Percentiles rank a stretch among this genome's conserved stretches.
Conservation (phyloP, 1,140 invertebrate species). For the Harlomillsia oculata region DNA sequence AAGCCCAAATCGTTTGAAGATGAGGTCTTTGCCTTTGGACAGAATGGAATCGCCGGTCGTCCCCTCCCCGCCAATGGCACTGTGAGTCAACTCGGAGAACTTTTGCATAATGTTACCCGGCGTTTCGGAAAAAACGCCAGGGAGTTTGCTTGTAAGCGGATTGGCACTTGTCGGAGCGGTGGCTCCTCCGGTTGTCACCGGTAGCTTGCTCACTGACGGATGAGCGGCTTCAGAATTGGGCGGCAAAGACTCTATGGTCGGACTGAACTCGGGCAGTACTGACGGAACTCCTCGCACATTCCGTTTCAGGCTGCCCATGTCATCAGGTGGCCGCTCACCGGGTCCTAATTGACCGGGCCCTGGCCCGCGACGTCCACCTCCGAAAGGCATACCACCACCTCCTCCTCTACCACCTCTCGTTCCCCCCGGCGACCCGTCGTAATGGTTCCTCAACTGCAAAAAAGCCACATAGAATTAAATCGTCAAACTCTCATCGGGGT, state of each 20-base stretch:
- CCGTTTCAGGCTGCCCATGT: constrained; percentile 32
- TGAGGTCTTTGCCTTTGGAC: constrained; percentile 79
- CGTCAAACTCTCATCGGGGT: no score
- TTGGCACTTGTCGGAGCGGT: constrained; percentile 32
- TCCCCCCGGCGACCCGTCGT: constrained; percentile 38
- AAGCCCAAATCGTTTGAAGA: constrained; percentile 70
- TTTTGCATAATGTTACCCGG: constrained; percentile 67
- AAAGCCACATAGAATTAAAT: no score
- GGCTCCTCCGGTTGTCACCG: constrained; percentile 2
- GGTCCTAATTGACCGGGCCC: constrained; percentile 10
- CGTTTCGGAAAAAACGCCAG: constrained; percentile 37
- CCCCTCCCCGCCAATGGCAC: constrained; percentile 48
- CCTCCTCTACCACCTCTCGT: constrained; percentile 51
- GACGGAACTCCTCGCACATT: constrained; percentile 36
- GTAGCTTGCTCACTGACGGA: constrained; percentile 6
- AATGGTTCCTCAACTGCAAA: constrained; percentile 35
- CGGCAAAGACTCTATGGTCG: constrained; percentile 32
- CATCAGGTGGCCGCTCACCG: not conserved
- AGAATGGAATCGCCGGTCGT: constrained; percentile 53
- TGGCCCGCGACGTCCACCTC: constrained; percentile 1
- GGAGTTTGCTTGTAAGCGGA: constrained; percentile 29
- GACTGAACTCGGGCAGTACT: constrained; percentile 39
- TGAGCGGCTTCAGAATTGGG: constrained; percentile 7
- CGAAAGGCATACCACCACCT: constrained; percentile 28
- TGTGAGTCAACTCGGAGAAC: constrained; percentile 63